Conservation (phyloP, 2,797 vertebrate species). For the Scolopax rusticola region DNA sequence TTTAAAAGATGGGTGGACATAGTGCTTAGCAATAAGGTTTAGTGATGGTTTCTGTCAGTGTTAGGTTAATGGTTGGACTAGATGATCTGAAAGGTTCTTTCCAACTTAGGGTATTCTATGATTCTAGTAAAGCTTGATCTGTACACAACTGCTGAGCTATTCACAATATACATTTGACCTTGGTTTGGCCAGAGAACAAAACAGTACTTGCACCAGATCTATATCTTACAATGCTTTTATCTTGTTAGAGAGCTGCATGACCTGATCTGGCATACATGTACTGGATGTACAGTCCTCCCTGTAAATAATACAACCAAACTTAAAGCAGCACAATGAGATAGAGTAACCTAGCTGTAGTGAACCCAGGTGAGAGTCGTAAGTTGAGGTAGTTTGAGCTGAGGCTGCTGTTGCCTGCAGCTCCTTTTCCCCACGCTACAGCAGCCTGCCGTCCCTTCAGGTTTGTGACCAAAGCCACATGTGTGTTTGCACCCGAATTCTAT, state of each 20-base stretch:
- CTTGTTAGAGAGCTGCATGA: not conserved
- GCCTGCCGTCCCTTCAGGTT: not conserved
- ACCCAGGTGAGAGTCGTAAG: accelerated
- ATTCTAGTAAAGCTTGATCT: not conserved
- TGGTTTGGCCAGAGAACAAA: not conserved
- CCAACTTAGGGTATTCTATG: too few relatives aligned
- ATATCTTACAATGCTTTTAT: not conserved
- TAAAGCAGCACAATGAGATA: not conserved
- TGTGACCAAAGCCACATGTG: not conserved
- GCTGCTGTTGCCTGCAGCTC: not conserved
- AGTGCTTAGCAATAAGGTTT: too few relatives aligned
- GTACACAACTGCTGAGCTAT: not conserved
- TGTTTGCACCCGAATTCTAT: not conserved
- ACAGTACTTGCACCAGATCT: not conserved
- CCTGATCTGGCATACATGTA: not conserved
- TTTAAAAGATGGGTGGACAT: too few relatives aligned
- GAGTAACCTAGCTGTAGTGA: not conserved
- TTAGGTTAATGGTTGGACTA: too few relatives aligned
- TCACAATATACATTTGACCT: not conserved
- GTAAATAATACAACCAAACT: not conserved
- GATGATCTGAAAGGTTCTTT: too few relatives aligned
- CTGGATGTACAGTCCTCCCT: not conserved
- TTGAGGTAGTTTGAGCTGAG: not conserved
- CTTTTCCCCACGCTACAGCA: not conserved
- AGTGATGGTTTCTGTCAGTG: too few relatives aligned